phyloP scores from a whole-genome alignment of 2,797 vertebrate species.

The Dryobates pubescens region DNA sequence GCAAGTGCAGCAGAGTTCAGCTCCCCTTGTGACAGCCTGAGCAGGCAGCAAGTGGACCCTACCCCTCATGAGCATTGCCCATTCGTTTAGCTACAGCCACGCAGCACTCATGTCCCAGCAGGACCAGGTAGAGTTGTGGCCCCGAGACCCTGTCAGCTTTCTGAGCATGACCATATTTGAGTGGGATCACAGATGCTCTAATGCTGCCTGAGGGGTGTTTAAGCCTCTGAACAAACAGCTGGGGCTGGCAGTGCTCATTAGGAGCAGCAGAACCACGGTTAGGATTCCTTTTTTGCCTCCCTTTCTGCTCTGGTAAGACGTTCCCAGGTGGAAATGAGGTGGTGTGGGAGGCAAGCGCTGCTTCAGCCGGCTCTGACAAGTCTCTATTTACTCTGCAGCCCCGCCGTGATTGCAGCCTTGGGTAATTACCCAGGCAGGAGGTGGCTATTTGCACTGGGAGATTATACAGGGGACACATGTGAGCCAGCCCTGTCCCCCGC shows the following conservation, averaged over 20 bases:
- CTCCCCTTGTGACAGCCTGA: not conserved
- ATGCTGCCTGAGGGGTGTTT: not conserved
- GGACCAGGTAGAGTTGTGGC: not conserved
- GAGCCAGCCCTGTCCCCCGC: not conserved
- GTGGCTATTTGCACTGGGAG: constrained; percentile 30
- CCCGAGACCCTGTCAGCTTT: not conserved
- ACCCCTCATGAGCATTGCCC: accelerated
- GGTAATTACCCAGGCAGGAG: constrained; percentile 1
- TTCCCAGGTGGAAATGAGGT: constrained; percentile 1
- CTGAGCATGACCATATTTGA: not conserved
- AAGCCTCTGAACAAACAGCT: not conserved
- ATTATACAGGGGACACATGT: constrained; percentile 12
- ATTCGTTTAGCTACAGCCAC: not conserved
- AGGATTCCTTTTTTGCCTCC: not conserved
- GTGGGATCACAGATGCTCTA: not conserved
- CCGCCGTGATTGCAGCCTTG: not conserved
- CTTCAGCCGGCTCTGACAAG: not conserved
- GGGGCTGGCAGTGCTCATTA: not conserved
- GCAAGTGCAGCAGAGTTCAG: not conserved
- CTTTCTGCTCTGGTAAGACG: not conserved
- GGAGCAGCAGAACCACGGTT: not conserved
- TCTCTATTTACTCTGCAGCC: constrained; percentile 16
- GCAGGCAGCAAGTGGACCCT: not conserved
- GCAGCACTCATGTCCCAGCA: accelerated
- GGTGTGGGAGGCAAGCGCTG: not conserved